Percentiles rank a stretch among this genome's conserved stretches.
phyloP scores from a whole-genome alignment of 35 echinoderm and acorn worm genomes.

The Stichopus chloronotus region DNA sequence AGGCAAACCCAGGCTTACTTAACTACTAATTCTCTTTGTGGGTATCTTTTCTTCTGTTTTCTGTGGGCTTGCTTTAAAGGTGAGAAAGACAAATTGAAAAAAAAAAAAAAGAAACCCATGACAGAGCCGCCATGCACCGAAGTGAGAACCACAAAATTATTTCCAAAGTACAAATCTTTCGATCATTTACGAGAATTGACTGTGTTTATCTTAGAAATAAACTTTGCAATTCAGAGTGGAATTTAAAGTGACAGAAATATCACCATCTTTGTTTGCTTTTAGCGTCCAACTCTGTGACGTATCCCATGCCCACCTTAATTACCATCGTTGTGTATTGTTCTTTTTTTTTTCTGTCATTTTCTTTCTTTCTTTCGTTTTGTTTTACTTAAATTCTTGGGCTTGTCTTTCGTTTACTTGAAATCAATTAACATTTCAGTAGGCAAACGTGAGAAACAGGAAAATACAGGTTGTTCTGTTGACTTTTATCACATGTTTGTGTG shows the following conservation, averaged over 20 bases:
- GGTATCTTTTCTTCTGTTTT: too few relatives aligned
- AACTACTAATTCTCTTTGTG: too few relatives aligned
- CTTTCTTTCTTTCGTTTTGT: not conserved
- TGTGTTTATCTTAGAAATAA: not conserved
- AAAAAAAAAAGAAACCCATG: too few relatives aligned
- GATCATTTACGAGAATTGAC: not conserved
- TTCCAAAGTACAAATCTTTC: not conserved
- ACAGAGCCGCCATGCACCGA: too few relatives aligned
- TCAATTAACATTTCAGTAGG: not conserved
- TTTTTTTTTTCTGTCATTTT: not conserved
- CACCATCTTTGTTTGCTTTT: not conserved
- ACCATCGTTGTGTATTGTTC: not conserved
- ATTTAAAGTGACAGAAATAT: not conserved
- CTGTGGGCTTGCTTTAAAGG: too few relatives aligned
- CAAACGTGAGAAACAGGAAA: not conserved
- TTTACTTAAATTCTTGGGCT: too few relatives aligned
- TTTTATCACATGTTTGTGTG: too few relatives aligned
- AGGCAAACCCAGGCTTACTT: too few relatives aligned
- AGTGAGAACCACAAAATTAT: not conserved
- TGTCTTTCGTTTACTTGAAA: too few relatives aligned
- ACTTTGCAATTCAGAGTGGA: not conserved
- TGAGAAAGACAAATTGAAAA: too few relatives aligned
- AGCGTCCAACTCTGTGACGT: not conserved
- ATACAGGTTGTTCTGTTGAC: too few relatives aligned
- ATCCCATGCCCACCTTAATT: not conserved